A percentile compares a stretch with the other conserved stretches of the same genome.
These are phyloP conservation scores for Blastobasis lacticolella DNA, from an alignment of 2,888 invertebrate species.

Conservation along the genomic window DNA sequence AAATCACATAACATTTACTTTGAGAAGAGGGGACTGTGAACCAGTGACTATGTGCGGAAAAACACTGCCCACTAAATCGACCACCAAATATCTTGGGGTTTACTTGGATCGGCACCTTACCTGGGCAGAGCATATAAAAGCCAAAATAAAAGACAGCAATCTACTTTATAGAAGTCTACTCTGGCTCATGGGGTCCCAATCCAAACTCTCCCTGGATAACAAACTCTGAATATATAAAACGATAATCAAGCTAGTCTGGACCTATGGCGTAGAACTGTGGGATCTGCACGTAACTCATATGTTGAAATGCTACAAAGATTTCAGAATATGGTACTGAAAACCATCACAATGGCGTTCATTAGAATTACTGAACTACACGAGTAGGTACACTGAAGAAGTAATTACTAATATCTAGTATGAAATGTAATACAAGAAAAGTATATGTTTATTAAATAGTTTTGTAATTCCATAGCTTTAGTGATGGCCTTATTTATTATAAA, in stretches of 20 bases:
- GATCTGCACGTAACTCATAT: not conserved
- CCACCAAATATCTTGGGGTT: not conserved
- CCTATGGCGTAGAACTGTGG: not conserved
- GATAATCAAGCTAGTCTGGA: too few species aligned
- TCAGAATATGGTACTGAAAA: not conserved
- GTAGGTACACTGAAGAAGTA: too few species aligned
- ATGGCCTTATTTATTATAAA: slow-evolving; percentile 69
- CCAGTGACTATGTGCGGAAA: not conserved
- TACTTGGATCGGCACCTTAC: not conserved
- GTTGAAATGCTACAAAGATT: not conserved
- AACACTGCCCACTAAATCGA: not conserved
- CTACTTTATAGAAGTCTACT: not conserved
- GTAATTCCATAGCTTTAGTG: slow-evolving; percentile 52
- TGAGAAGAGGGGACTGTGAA: not conserved
- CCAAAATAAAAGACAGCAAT: not conserved
- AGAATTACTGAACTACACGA: too few species aligned
- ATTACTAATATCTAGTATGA: slow-evolving; percentile 24
- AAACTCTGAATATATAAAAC: not conserved
- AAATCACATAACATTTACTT: not conserved
- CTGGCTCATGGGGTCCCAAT: too few species aligned
- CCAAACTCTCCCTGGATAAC: not conserved
- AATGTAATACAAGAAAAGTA: slow-evolving; percentile 22
- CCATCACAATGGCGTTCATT: too few species aligned
- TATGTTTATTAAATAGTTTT: slow-evolving; percentile 40
- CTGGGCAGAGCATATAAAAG: not conserved